Evolutionary conservation across 2,113 vertebrate genomes (phyloP).

Genomic region (Urocynchramus pylzowi): DNA sequence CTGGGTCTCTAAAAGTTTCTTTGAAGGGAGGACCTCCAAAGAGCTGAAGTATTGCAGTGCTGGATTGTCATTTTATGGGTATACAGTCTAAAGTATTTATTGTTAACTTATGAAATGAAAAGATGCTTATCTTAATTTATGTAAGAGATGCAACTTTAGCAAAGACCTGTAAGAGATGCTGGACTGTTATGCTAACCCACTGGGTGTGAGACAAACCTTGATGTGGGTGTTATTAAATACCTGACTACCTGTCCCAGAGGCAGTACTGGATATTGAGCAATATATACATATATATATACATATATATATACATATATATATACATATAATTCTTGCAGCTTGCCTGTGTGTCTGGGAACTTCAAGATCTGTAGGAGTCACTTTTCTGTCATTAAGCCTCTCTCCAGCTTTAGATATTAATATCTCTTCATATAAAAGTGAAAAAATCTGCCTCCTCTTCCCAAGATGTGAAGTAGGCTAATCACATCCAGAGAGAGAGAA

Average conservation of each 20-base stretch:
- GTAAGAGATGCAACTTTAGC: conserved; percentile 9
- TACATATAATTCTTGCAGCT: background rate
- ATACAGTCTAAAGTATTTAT: background rate
- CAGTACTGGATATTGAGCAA: conserved; percentile 33
- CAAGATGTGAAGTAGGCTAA: background rate
- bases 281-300: background rate
- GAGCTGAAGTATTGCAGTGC: background rate
- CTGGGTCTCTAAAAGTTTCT: background rate
- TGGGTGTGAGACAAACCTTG: conserved; percentile 17
- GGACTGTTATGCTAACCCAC: background rate
- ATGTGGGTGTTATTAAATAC: conserved; percentile 20
- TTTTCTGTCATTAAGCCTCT: background rate
- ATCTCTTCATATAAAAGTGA: background rate
- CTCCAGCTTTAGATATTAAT: background rate
- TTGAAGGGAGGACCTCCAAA: background rate
- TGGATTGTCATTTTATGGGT: background rate
- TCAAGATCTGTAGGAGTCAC: background rate
- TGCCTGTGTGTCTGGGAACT: background rate
- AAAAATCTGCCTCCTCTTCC: background rate
- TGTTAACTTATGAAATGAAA: background rate
- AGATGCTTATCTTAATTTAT: background rate
- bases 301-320: no score
- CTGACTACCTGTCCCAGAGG: background rate
- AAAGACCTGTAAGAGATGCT: background rate
- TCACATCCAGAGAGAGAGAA: background rate